These are phyloP conservation scores for Onychomys arenicola DNA, from an alignment of 2,797 vertebrate genomes.

Conservation along the genomic window DNA sequence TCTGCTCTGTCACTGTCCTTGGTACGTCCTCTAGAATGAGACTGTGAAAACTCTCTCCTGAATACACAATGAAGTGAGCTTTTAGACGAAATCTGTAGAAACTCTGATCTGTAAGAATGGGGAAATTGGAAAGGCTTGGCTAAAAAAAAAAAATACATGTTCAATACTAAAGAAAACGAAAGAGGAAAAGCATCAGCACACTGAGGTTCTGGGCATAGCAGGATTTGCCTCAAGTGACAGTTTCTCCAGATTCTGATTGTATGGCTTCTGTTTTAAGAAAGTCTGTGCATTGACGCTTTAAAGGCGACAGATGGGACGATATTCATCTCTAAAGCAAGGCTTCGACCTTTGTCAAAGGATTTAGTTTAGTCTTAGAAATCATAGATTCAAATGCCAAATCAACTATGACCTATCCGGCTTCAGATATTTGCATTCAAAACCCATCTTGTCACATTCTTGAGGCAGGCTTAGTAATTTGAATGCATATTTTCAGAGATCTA, in stretches of 20 bases:
- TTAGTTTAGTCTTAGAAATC: not conserved
- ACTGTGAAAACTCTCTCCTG: conserved; percentile 43
- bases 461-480: not conserved
- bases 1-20: conserved; percentile 63
- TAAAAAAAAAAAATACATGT: not conserved
- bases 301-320: not conserved
- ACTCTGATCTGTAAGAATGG: conserved; percentile 29
- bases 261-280: not conserved
- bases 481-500: not conserved
- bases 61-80: conserved; percentile 62
- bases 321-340: not conserved
- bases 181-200: not conserved
- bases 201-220: not conserved
- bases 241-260: not conserved
- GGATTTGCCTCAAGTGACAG: not conserved
- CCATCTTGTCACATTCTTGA: not conserved
- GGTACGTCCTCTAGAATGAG: conserved; percentile 8
- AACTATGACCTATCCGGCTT: not conserved
- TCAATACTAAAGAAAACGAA: not conserved
- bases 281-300: not conserved
- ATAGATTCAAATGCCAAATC: not conserved
- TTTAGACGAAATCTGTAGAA: conserved; percentile 55
- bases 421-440: not conserved
- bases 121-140: not conserved
- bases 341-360: not conserved